A percentile compares a stretch with the other conserved stretches of the same genome.
These are phyloP conservation scores for Trissolcus brochymenae DNA, from an alignment of 2,888 invertebrate species.

Conservation along the genomic window DNA sequence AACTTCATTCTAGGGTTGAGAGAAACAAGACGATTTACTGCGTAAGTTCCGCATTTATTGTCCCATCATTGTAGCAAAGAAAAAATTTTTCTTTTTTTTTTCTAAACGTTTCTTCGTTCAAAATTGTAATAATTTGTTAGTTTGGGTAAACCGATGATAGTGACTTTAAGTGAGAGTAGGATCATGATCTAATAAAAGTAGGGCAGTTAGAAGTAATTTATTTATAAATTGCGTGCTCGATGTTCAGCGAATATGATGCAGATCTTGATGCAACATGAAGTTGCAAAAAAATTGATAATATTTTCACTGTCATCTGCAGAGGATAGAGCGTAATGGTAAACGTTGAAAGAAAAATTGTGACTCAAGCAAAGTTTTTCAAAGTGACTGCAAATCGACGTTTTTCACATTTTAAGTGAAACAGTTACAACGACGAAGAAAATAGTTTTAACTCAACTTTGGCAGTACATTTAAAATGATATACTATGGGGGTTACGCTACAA, in stretches of 20 bases:
- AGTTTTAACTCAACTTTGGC: too few species aligned
- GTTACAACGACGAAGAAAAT: too few species aligned
- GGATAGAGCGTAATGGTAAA: conserved; percentile 40
- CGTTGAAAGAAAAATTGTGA: conserved; percentile 61
- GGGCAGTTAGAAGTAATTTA: conserved; percentile 46
- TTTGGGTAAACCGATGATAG: too few species aligned
- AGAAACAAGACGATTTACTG: conserved; percentile 26
- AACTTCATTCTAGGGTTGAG: conserved; percentile 56
- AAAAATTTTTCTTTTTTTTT: neutral
- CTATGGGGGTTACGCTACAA: too few species aligned
- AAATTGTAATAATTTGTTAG: neutral
- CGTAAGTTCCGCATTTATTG: conserved; percentile 9
- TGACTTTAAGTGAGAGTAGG: neutral
- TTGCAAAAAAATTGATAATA: conserved; percentile 48
- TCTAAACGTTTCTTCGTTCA: neutral
- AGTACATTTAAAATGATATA: too few species aligned
- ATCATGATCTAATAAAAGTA: conserved; percentile 22
- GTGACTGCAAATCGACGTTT: conserved; percentile 30
- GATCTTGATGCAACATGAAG: conserved; percentile 38
- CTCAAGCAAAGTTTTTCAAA: conserved; percentile 59
- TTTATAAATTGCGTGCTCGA: conserved; percentile 30
- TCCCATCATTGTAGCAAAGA: conserved; percentile 1
- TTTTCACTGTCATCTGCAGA: conserved; percentile 47
- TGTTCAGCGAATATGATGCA: conserved; percentile 24
- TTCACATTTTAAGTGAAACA: neutral